Evolutionary conservation across 2,113 vertebrate species (phyloP).

Genomic region (Aegithalos caudatus): DNA sequence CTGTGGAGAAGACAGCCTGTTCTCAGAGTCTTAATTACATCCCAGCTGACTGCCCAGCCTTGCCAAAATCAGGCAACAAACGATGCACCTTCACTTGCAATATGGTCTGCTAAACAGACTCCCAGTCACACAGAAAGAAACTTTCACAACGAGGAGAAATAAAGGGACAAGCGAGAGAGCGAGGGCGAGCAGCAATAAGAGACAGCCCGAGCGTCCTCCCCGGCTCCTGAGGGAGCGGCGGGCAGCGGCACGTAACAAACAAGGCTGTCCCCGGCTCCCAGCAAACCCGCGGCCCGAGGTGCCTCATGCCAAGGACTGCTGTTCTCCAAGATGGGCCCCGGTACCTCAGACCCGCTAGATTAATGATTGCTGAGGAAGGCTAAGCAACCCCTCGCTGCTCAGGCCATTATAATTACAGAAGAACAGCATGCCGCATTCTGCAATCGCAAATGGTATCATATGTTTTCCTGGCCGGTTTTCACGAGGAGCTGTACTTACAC

Average conservation of each 20-base stretch:
- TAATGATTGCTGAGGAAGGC: constrained; percentile 76
- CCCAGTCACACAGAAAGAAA: constrained; percentile 75
- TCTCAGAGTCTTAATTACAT: constrained; percentile 90
- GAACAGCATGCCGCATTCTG: constrained; percentile 89
- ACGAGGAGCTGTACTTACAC: constrained; percentile 52
- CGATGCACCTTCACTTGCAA: constrained; percentile 83
- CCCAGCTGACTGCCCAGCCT: constrained; percentile 87
- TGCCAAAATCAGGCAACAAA: constrained; percentile 88
- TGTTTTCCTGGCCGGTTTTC: constrained; percentile 85
- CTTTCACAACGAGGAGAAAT: constrained; percentile 69
- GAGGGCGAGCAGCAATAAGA: constrained; percentile 53
- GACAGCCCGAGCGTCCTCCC: not conserved
- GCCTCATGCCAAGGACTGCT: constrained; percentile 72
- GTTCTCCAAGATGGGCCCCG: constrained; percentile 73
- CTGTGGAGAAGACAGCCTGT: constrained; percentile 94
- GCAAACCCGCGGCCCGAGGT: constrained; percentile 45
- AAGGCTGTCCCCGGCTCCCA: constrained; percentile 20
- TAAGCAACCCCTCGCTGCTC: constrained; percentile 76
- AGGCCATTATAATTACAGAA: constrained; percentile 93
- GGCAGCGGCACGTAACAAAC: constrained; percentile 59
- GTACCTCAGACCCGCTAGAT: constrained; percentile 71
- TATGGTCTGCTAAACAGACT: constrained; percentile 84
- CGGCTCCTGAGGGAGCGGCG: constrained; percentile 15
- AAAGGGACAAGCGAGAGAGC: constrained; percentile 64
- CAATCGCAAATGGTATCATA: constrained; percentile 93